A percentile compares a stretch with the other conserved stretches of the same genome.
Evolutionary conservation across 2,797 vertebrate species (phyloP).

Genomic region (Chloroceryle inda): DNA sequence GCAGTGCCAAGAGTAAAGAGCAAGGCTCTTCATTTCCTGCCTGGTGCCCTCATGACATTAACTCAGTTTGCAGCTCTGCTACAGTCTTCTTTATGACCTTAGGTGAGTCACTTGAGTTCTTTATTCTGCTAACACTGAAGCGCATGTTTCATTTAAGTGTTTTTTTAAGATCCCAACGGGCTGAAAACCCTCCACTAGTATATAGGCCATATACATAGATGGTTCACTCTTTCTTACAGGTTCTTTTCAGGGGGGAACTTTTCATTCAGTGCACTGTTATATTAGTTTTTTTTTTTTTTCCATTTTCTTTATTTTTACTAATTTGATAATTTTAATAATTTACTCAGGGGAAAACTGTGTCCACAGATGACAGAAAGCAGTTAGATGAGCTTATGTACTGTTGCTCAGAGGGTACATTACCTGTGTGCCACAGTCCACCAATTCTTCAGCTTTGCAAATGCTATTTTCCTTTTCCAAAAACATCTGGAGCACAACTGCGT

Average conservation of each 20-base stretch:
- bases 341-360: neutral
- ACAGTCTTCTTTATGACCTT: neutral
- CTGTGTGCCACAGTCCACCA: neutral
- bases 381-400: neutral
- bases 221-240: neutral
- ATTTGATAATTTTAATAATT: neutral
- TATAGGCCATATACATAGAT: neutral
- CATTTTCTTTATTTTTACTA: neutral
- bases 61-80: neutral
- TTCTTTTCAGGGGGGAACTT: neutral
- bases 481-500: conserved; percentile 19
- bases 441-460: neutral
- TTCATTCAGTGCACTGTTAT: neutral
- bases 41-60: neutral
- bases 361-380: neutral
- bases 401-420: neutral
- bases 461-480: neutral
- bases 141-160: neutral
- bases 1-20: conserved; percentile 30
- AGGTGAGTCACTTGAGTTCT: neutral
- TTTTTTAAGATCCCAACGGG: neutral
- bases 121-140: neutral
- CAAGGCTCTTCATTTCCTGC: neutral
- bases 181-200: neutral
- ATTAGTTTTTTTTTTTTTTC: neutral